These are phyloP conservation scores for Wasmannia auropunctata DNA, from an alignment of 1,140 invertebrate genomes.

Conservation along the genomic window DNA sequence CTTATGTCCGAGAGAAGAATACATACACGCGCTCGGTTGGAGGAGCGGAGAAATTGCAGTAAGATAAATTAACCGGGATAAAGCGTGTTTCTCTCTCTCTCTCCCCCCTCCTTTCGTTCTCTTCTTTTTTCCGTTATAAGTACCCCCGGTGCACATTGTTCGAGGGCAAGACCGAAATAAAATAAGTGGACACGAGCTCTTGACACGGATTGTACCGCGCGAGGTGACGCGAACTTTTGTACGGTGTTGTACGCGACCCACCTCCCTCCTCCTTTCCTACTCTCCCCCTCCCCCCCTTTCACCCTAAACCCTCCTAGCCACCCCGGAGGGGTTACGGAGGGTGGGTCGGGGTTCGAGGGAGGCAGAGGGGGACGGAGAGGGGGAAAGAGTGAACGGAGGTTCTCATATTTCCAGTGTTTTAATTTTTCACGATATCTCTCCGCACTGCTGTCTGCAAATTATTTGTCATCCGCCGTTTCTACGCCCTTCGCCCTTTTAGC, in stretches of 20 bases:
- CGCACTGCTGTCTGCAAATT: constrained; percentile 60
- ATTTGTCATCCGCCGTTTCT: constrained; percentile 52
- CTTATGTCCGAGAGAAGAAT: constrained; percentile 16
- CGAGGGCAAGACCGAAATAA: constrained; percentile 1
- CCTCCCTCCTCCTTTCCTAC: constrained; percentile 69
- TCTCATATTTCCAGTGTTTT: constrained; percentile 82
- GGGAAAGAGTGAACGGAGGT: constrained; percentile 74
- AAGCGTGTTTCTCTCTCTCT: not conserved
- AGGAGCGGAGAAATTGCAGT: constrained; percentile 63
- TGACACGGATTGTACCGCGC: constrained; percentile 73
- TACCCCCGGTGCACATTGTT: constrained; percentile 43
- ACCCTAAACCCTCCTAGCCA: constrained; percentile 82
- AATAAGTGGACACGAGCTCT: constrained; percentile 66
- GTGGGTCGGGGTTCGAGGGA: constrained; percentile 73
- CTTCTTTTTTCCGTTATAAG: constrained; percentile 36
- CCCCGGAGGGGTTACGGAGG: constrained; percentile 79
- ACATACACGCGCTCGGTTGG: constrained; percentile 4
- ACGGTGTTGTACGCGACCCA: constrained; percentile 83
- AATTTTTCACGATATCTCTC: constrained; percentile 74
- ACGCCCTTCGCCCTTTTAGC: constrained; percentile 31
- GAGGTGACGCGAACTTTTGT: constrained; percentile 81
- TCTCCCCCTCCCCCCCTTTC: constrained; percentile 69
- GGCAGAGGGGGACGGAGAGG: constrained; percentile 47
- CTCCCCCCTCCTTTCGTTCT: no score
- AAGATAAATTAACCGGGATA: constrained; percentile 66